Conservation (phyloP, 2,888 invertebrate species). For the Hirtodrosophila histrioides region DNA sequence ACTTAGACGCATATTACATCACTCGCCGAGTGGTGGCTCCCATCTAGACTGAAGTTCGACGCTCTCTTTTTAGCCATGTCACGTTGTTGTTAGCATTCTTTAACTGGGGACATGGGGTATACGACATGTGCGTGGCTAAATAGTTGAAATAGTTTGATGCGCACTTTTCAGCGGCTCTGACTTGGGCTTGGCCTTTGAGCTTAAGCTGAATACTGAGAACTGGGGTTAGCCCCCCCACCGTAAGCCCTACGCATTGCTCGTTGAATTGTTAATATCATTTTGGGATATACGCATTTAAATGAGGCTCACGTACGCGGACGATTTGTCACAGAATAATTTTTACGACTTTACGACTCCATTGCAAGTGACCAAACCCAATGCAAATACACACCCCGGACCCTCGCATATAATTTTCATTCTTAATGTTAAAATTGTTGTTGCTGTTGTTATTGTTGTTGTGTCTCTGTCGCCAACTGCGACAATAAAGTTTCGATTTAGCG, state of each 20-base stretch:
- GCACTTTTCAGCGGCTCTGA: slow-evolving; percentile 73
- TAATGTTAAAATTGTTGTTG: slow-evolving; percentile 9
- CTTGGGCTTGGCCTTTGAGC: slow-evolving; percentile 70
- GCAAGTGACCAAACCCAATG: slow-evolving; percentile 60
- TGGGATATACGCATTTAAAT: slow-evolving; percentile 76
- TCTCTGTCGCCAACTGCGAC: slow-evolving; percentile 61
- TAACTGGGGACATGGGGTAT: slow-evolving; percentile 26
- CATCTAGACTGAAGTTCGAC: slow-evolving; percentile 8
- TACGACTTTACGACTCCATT: slow-evolving; percentile 82
- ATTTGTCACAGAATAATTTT: slow-evolving; percentile 85
- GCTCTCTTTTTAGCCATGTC: slow-evolving; percentile 66
- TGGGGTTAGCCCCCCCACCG: slow-evolving; percentile 5
- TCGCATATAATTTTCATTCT: slow-evolving; percentile 57
- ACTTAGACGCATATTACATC: slow-evolving; percentile 71
- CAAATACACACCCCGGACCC: slow-evolving; percentile 12
- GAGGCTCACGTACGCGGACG: slow-evolving; percentile 83
- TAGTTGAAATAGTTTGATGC: slow-evolving; percentile 79
- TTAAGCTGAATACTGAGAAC: slow-evolving; percentile 5
- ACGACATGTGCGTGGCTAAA: slow-evolving; percentile 74
- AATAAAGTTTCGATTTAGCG: slow-evolving; percentile 62
- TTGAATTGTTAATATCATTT: slow-evolving; percentile 78
- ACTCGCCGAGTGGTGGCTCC: slow-evolving; percentile 32
- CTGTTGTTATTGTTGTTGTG: slow-evolving; percentile 15
- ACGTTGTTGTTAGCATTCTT: slow-evolving; percentile 73
- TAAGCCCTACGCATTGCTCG: slow-evolving; percentile 39